Conservation (phyloP, 2,888 invertebrate genomes). For the Ligdia adustata region DNA sequence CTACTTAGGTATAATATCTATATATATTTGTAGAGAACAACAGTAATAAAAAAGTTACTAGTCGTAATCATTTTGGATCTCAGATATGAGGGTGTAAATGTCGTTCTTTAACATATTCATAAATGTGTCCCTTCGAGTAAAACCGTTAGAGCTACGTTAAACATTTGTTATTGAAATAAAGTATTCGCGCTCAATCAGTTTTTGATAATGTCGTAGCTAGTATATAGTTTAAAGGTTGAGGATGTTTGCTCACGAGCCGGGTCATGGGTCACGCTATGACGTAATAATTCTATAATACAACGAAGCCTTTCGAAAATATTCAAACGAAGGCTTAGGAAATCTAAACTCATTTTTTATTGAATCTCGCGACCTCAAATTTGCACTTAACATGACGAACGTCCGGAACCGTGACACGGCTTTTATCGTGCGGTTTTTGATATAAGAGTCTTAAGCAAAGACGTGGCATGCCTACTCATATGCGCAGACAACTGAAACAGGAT, state of each 20-base stretch:
- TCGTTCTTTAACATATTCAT: too few relatives aligned
- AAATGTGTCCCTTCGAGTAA: too few relatives aligned
- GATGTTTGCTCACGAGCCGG: conserved; percentile 54
- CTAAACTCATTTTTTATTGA: conserved; percentile 13
- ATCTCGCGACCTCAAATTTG: not conserved
- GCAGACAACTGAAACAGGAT: conserved; percentile 19
- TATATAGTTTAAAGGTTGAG: conserved; percentile 74
- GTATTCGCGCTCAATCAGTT: conserved; percentile 28
- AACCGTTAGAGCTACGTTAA: too few relatives aligned
- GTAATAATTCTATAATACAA: conserved; percentile 52
- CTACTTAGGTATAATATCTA: conserved; percentile 44
- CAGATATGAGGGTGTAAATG: not conserved
- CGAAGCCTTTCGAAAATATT: conserved; percentile 53
- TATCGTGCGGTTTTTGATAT: not conserved
- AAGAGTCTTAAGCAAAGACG: not conserved
- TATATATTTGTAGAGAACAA: too few relatives aligned
- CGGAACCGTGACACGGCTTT: not conserved
- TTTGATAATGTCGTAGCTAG: conserved; percentile 49
- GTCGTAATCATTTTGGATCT: conserved; percentile 10
- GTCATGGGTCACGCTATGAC: conserved; percentile 56
- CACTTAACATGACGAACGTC: conserved; percentile 4
- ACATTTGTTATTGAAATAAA: not conserved
- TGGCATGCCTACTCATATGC: not conserved
- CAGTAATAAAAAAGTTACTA: too few relatives aligned
- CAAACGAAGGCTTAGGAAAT: conserved; percentile 41